A percentile compares a stretch with the other conserved stretches of the same genome.
phyloP scores from a whole-genome alignment of 2,797 vertebrate genomes.

The Smutsia temminckii region DNA sequence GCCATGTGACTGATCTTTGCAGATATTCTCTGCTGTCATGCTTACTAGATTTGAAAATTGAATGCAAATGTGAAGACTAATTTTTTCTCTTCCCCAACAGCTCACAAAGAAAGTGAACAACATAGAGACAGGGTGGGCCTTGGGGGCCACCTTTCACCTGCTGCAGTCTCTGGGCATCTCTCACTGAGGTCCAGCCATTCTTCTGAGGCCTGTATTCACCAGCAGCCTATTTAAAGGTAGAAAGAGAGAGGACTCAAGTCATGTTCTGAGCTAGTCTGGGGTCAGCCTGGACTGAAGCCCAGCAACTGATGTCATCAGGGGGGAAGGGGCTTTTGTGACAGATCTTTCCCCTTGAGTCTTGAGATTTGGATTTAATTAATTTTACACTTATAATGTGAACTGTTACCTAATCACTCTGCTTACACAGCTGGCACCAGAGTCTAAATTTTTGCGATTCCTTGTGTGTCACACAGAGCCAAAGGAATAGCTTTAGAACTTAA shows the following conservation, averaged over 20 bases:
- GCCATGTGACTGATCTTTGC: background rate
- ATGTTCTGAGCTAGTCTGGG: conserved; percentile 52
- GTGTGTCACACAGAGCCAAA: conserved; percentile 46
- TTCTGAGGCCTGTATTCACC: conserved; percentile 37
- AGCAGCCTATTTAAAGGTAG: conserved; percentile 68
- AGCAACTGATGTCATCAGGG: conserved; percentile 3
- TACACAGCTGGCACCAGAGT: conserved; percentile 37
- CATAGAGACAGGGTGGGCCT: conserved; percentile 98
- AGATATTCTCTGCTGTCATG: background rate
- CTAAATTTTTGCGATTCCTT: conserved; percentile 46
- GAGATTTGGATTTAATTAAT: conserved; percentile 51
- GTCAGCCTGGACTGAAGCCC: conserved; percentile 71
- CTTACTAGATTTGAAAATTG: conserved; percentile 21
- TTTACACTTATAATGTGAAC: conserved; percentile 63
- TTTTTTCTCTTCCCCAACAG: conserved; percentile 83
- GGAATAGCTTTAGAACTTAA: conserved; percentile 40
- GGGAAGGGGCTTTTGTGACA: background rate
- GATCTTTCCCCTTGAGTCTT: background rate
- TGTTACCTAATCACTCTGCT: background rate
- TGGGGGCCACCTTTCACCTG: conserved; percentile 96
- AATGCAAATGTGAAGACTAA: conserved; percentile 33
- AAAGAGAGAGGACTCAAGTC: conserved; percentile 14
- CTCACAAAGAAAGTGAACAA: conserved; percentile 98
- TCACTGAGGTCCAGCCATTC: conserved; percentile 78
- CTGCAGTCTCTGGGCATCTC: conserved; percentile 94